phyloP scores from a whole-genome alignment of 2,113 vertebrate species.

The Sebastes fasciatus region DNA sequence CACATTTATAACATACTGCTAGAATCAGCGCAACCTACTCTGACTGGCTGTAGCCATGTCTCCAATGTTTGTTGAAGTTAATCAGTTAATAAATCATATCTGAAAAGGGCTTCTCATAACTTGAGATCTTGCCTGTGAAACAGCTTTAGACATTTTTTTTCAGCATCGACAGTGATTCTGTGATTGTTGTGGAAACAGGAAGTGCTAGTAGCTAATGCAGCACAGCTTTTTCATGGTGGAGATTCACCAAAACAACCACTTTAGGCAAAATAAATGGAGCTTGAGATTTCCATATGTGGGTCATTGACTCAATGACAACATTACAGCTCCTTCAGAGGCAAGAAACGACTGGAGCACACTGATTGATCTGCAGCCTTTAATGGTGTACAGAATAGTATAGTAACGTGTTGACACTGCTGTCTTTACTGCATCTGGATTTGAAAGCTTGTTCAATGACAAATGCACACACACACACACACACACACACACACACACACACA shows the following conservation, averaged over 20 bases:
- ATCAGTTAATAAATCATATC: background rate
- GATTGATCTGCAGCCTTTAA: background rate
- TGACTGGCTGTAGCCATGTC: background rate
- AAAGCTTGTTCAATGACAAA: too few species aligned
- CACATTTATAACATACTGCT: background rate
- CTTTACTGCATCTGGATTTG: too few species aligned
- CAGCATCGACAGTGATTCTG: background rate
- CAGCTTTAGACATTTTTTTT: background rate
- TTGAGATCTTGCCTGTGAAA: background rate
- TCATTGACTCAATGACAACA: background rate
- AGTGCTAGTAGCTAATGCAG: background rate
- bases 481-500: too few species aligned
- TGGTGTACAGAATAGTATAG: background rate
- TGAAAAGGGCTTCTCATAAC: background rate
- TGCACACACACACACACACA: too few species aligned
- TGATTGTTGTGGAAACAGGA: background rate
- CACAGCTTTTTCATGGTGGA: background rate
- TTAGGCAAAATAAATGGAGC: background rate
- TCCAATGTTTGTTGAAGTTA: background rate
- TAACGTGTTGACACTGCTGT: too few species aligned
- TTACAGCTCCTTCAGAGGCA: background rate
- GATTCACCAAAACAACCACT: constrained; percentile 2
- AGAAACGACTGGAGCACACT: background rate
- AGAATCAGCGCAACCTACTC: background rate
- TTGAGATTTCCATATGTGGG: background rate